These are phyloP conservation scores for Drosophila quinaria DNA, from an alignment of 2,888 invertebrate genomes.

Conservation along the genomic window DNA sequence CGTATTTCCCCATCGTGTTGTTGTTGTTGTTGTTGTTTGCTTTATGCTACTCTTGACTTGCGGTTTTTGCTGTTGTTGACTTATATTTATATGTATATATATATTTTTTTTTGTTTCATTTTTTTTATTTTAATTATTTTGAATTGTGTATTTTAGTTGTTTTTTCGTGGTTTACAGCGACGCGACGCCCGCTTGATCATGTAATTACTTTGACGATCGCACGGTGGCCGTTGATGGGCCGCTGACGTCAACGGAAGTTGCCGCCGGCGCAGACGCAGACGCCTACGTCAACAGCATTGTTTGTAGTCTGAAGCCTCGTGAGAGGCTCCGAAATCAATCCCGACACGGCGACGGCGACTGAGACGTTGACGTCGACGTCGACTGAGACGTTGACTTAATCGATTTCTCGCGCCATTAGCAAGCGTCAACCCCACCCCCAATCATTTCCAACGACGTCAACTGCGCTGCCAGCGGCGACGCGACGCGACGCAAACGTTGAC, in stretches of 20 bases:
- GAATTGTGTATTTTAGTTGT: slow-evolving; percentile 14
- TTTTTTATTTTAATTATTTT: slow-evolving; percentile 19
- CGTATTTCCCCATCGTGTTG: neutral
- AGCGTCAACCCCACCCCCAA: slow-evolving; percentile 65
- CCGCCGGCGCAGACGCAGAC: slow-evolving; percentile 20
- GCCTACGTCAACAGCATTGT: slow-evolving; percentile 1
- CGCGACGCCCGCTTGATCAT: slow-evolving; percentile 57
- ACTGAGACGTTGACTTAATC: slow-evolving; percentile 45
- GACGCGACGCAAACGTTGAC: neutral
- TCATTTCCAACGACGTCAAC: slow-evolving; percentile 16
- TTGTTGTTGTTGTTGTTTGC: slow-evolving; percentile 41
- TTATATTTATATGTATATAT: slow-evolving; percentile 10
- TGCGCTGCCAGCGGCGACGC: slow-evolving; percentile 8
- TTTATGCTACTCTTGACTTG: slow-evolving; percentile 57
- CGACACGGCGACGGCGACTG: neutral
- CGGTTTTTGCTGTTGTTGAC: slow-evolving; percentile 43
- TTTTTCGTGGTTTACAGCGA: slow-evolving; percentile 46
- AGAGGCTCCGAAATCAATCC: neutral
- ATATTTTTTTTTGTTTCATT: slow-evolving; percentile 9
- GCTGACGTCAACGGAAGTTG: slow-evolving; percentile 78
- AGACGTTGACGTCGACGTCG: neutral
- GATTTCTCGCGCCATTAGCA: slow-evolving; percentile 73
- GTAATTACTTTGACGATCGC: slow-evolving; percentile 79
- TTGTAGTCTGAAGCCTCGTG: slow-evolving; percentile 6
- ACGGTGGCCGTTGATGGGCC: slow-evolving; percentile 57